Conservation (phyloP, 2,888 invertebrate species). For the Drosophila melanosoma region DNA sequence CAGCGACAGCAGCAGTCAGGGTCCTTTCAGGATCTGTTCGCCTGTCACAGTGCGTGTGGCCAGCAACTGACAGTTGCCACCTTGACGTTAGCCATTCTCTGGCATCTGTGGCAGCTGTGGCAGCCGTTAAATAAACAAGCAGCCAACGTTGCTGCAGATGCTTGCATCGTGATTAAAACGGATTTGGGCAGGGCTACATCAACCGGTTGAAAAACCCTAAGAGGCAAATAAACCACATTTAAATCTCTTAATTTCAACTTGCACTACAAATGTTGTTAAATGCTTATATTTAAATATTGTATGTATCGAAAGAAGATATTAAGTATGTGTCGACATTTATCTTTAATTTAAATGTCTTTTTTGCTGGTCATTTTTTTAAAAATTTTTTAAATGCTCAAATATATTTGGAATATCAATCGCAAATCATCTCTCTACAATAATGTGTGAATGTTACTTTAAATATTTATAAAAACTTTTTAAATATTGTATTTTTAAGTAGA, state of each 20-base stretch:
- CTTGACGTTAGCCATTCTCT: slow-evolving; percentile 62
- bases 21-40: slow-evolving; percentile 45
- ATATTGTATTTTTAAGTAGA: background rate
- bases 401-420: background rate
- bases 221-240: background rate
- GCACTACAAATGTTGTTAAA: background rate
- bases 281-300: background rate
- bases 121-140: slow-evolving; percentile 63
- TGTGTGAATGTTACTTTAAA: background rate
- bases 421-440: background rate
- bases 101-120: slow-evolving; percentile 55
- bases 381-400: background rate
- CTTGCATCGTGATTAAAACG: slow-evolving; percentile 54
- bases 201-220: background rate
- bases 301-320: background rate
- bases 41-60: slow-evolving; percentile 75
- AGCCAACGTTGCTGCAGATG: slow-evolving; percentile 37
- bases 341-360: background rate
- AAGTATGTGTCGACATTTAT: background rate
- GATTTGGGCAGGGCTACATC: slow-evolving; percentile 4
- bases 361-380: fast-evolving
- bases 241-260: background rate
- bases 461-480: background rate
- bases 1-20: slow-evolving; percentile 53
- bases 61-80: slow-evolving; percentile 72